Evolutionary conservation across 2,113 vertebrate genomes (phyloP), one percentile per base, ranked within the genome.

Genomic region (Microcebus jonahi): DNA sequence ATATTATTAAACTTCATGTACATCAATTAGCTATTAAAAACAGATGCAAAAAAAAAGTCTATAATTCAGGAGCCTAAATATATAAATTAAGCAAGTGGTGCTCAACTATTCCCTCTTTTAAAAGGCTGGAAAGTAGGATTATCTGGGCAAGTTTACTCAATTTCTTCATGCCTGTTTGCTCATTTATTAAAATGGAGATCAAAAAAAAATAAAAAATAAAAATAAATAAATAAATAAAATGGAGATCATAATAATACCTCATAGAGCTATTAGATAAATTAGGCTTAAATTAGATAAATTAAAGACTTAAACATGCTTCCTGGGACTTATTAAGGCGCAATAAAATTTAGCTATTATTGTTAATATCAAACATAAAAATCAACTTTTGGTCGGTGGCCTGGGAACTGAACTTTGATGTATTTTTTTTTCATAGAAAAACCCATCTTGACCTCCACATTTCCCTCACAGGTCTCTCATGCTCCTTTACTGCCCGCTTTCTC

Each of bases 281-380:
- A 48, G 45, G 45, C 45, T 48, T 48, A 48, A 23, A 88, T 89
- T n/a, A 88, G 48, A 65, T 67, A 90, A 65, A 48, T 61, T 68
- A 80, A 94, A 90, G 77, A 8, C 39, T 88, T 94, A 76, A 42
- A 42, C 63, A 39, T 65, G 92, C 67, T 81, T 73, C 70, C 50
- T 53, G 65, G 45, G 34, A 67, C 14, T 70, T 92, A 75, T 7
- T 71, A 53, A 34, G 63, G 17, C 57, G 88, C 42, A 75, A 6
- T 48, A 88, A 91, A 90, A 57, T 14, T 92, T 94, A 86, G 20
- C 21, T 87, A 76, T 85, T 55, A 96, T 55, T 45, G 6, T 25
- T 65, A n/a, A 88, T 42, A 68, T 36, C 15, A 55, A 87, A 97
- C 12, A 27, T 57, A 87, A 96, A 88, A 90, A 36, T 34, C 76